These are phyloP conservation scores for Zoanthus solanderi DNA, from an alignment of 92 coral and sea anemone species.

Conservation along the genomic window DNA sequence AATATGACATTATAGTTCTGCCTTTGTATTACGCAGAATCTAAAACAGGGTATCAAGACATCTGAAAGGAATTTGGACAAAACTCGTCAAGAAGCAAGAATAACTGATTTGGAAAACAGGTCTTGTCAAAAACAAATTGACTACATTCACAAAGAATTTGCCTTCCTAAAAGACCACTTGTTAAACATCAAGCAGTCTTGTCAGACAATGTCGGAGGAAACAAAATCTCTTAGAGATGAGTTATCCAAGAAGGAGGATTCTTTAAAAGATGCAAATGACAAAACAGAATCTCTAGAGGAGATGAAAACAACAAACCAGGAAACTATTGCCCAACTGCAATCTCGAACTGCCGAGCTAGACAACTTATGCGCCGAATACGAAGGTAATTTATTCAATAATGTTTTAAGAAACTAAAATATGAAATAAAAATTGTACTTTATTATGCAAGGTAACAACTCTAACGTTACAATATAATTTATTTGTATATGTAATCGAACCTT, in stretches of 20 bases:
- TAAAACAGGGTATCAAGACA: slow-evolving; percentile 71
- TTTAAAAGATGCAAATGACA: slow-evolving; percentile 63
- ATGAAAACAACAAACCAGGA: slow-evolving; percentile 74
- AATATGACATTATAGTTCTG: neutral
- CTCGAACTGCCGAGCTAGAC: slow-evolving; percentile 72
- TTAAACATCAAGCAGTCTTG: slow-evolving; percentile 69
- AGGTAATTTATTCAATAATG: neutral
- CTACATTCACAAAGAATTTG: slow-evolving; percentile 80
- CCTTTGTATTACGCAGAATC: slow-evolving; percentile 1
- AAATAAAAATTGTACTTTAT: too few species aligned
- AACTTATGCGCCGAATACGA: slow-evolving; percentile 77
- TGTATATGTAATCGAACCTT: too few species aligned
- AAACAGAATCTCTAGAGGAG: slow-evolving; percentile 61
- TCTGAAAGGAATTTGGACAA: slow-evolving; percentile 78
- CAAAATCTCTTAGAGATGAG: slow-evolving; percentile 71
- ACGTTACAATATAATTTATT: too few species aligned
- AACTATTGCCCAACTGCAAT: slow-evolving; percentile 67
- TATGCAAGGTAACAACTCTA: too few species aligned
- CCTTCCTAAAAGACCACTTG: slow-evolving; percentile 73
- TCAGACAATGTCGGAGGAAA: slow-evolving; percentile 72
- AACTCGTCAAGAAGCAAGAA: slow-evolving; percentile 74
- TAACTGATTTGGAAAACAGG: slow-evolving; percentile 73
- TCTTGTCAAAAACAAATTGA: slow-evolving; percentile 81
- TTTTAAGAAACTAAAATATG: too few species aligned
- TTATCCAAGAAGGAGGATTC: slow-evolving; percentile 60